phyloP scores from a whole-genome alignment of 1,140 invertebrate genomes.

The Trissolcus basalis region DNA sequence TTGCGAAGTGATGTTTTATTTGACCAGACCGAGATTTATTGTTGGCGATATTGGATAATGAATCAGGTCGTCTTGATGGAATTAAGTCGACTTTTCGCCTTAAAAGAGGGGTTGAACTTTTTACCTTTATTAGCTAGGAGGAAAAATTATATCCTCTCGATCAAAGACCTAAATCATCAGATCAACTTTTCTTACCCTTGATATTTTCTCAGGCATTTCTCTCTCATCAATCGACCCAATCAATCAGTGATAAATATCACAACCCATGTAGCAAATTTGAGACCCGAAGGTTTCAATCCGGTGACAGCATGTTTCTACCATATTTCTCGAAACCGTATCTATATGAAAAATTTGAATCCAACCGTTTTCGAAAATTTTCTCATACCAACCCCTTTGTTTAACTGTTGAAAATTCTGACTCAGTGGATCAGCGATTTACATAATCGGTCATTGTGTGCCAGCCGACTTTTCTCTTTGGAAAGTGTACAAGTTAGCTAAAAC shows the following conservation, averaged over 20 bases:
- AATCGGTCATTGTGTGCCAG: neutral
- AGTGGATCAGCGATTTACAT: neutral
- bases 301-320: no score
- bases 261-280: no score
- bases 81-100: conserved; percentile 68
- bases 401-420: neutral
- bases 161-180: neutral
- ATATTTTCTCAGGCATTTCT: no score
- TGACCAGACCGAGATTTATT: conserved; percentile 68
- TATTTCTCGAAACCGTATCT: no score
- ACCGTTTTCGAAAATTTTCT: neutral
- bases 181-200: neutral
- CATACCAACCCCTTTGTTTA: neutral
- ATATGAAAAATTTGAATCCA: no score
- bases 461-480: neutral
- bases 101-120: conserved; percentile 50
- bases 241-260: no score
- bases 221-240: no score
- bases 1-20: conserved; percentile 70
- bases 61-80: conserved; percentile 75
- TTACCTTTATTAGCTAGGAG: conserved; percentile 64
- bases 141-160: no score
- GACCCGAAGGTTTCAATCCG: no score
- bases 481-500: conserved; percentile 6
- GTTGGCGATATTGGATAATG: conserved; percentile 75